Base-by-base conservation (phyloP, 2,888 invertebrate species). In the Papilio protenor region DNA sequence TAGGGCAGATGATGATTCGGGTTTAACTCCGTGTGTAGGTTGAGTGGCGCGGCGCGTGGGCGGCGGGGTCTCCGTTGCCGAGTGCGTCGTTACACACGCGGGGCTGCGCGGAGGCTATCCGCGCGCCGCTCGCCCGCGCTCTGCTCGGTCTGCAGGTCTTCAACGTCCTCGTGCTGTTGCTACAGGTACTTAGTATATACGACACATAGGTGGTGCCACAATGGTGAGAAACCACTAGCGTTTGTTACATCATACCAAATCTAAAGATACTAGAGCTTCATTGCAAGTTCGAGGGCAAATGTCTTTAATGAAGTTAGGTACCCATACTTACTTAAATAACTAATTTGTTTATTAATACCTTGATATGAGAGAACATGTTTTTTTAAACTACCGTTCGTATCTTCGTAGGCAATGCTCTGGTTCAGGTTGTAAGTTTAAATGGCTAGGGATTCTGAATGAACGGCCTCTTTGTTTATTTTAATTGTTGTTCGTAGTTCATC, bases 81-180 rank as follows among this genome's bases (percentile, higher is more conserved):
- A 81, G 90, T 2, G 91, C 92, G 79, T 91, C 92, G 72, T 87
- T 93, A 75, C 89, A 91, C 85, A 87, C 92, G 78, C 90, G 90
- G 79, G 93, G 92, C 74, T 94, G 94, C 81, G 90, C 90, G 77
- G 92, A 91, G 80, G 94, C 94, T 0, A 89, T 92, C 73, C 87
- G 91, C 6, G 86, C 86, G 73, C 93, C 94, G 40, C 91, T 94
- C 74, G 85, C 88, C 0, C 82, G 86, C 2, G 90, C 92, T 1
- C 83, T 92, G 59, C 85, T 91, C 2, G 91, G 89, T 11, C 84
- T 94, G 82, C 91, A 91, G 81, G 84, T 87, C 79, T 88, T 91
- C 84, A 89, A 86, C 77, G 80, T 89, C 80, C 89, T 93, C 40
- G 85, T 90, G n/a, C 78, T 89, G 6, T 77, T 93, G 52, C 84